Evolutionary conservation across 2,113 vertebrate species (phyloP).

Genomic region (Ploceus nigricollis): DNA sequence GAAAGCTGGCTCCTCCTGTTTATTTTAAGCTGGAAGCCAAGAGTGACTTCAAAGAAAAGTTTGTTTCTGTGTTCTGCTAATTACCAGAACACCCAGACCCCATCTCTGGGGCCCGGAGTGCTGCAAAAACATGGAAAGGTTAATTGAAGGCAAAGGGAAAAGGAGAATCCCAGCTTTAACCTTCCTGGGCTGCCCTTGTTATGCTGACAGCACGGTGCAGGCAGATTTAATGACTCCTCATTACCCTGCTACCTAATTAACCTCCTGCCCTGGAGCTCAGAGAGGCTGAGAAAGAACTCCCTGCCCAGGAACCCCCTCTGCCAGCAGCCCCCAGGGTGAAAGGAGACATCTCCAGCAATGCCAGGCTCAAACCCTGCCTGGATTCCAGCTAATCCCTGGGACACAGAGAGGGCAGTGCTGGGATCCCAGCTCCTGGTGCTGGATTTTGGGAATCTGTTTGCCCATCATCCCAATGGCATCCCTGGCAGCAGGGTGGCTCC

Average conservation of each 20-base stretch:
- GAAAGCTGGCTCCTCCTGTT: background rate
- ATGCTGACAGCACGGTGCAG: conserved; percentile 10
- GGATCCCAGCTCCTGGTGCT: background rate
- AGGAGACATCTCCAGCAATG: background rate
- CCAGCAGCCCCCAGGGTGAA: background rate
- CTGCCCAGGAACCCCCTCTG: background rate
- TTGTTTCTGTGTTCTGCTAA: conserved; percentile 42
- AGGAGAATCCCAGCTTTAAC: conserved; percentile 18
- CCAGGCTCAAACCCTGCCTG: background rate
- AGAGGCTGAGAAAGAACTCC: conserved; percentile 4
- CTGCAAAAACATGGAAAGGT: conserved; percentile 40
- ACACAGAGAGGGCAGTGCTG: background rate
- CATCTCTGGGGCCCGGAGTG: background rate
- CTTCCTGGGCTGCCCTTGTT: conserved; percentile 37
- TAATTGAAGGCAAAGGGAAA: conserved; percentile 64
- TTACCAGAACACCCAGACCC: conserved; percentile 28
- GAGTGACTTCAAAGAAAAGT: background rate
- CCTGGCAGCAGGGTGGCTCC: background rate
- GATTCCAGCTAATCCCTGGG: background rate
- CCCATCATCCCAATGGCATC: accelerated
- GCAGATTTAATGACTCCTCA: conserved; percentile 56
- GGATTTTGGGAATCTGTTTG: background rate
- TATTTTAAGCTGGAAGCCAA: background rate
- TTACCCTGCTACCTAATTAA: conserved; percentile 68
- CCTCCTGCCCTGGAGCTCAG: conserved; percentile 29